These are phyloP conservation scores for Macquaria ambigua DNA, from an alignment of 2,113 vertebrate species.

Conservation along the genomic window DNA sequence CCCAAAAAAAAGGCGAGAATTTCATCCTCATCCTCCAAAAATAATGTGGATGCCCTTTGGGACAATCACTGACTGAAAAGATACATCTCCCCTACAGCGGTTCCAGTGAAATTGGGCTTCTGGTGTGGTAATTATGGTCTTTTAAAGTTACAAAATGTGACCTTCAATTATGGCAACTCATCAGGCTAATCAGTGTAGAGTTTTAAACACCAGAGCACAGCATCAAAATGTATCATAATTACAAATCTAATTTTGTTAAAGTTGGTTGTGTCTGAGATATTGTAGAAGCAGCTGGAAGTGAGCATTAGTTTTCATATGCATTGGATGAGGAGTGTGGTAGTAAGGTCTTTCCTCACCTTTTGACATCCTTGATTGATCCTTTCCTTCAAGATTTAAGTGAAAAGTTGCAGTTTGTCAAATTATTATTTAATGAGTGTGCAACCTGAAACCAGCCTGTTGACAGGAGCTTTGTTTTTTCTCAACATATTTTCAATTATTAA, in stretches of 20 bases:
- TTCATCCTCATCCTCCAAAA: neutral
- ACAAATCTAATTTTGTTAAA: neutral
- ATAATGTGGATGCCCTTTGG: conserved; percentile 4
- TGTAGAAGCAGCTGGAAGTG: neutral
- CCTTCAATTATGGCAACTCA: neutral
- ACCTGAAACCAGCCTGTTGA: neutral
- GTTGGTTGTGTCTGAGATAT: neutral
- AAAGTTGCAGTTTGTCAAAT: no score
- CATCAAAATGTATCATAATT: neutral
- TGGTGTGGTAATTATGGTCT: neutral
- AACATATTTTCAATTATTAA: neutral
- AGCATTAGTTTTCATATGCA: neutral
- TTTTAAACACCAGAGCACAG: neutral
- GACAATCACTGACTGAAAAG: conserved; percentile 5
- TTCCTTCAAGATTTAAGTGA: neutral
- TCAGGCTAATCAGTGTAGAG: neutral
- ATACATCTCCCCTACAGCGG: conserved; percentile 1
- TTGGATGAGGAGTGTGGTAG: no score
- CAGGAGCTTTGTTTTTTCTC: neutral
- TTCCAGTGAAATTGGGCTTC: neutral
- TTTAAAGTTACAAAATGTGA: conserved; percentile 14
- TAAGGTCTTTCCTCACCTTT: neutral
- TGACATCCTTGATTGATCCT: neutral
- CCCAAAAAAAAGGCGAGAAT: neutral
- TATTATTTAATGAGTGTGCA: neutral